Evolutionary conservation across 2,113 vertebrate species (phyloP).

Genomic region (Rhynchopsitta pachyrhyncha): DNA sequence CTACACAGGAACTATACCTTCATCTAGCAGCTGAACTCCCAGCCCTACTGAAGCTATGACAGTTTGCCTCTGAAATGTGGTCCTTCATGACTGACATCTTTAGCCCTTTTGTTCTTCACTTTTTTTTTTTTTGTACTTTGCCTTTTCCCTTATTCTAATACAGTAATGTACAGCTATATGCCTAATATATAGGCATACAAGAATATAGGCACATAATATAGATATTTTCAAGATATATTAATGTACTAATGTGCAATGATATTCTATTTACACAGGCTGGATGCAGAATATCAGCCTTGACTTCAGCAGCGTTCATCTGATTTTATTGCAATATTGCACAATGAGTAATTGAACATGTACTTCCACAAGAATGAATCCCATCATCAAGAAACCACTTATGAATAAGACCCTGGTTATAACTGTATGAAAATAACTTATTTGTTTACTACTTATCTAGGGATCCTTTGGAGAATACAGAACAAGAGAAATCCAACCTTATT

Average conservation of each 20-base stretch:
- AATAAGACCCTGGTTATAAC: not conserved
- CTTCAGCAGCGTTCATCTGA: not conserved
- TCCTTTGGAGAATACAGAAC: not conserved
- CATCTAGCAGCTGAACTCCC: not conserved
- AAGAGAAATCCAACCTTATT: not conserved
- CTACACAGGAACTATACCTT: not conserved
- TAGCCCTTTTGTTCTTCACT: not conserved
- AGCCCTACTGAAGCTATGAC: not conserved
- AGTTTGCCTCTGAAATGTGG: not conserved
- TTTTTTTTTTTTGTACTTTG: not conserved
- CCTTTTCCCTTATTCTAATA: not conserved
- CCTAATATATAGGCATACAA: not conserved
- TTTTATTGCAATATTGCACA: not conserved
- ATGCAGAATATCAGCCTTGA: not conserved
- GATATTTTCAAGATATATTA: not conserved
- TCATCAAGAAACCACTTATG: not conserved
- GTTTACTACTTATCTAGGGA: not conserved
- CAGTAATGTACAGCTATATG: not conserved
- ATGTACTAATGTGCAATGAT: not conserved
- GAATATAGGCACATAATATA: not conserved
- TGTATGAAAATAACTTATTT: not conserved
- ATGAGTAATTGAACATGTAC: accelerated
- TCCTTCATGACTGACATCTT: not conserved
- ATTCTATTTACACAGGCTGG: not conserved
- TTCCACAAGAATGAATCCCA: not conserved